A percentile compares a stretch with the other conserved stretches of the same genome.
phyloP scores from a whole-genome alignment of 2,888 invertebrate genomes.

The Candidula unifasciata region DNA sequence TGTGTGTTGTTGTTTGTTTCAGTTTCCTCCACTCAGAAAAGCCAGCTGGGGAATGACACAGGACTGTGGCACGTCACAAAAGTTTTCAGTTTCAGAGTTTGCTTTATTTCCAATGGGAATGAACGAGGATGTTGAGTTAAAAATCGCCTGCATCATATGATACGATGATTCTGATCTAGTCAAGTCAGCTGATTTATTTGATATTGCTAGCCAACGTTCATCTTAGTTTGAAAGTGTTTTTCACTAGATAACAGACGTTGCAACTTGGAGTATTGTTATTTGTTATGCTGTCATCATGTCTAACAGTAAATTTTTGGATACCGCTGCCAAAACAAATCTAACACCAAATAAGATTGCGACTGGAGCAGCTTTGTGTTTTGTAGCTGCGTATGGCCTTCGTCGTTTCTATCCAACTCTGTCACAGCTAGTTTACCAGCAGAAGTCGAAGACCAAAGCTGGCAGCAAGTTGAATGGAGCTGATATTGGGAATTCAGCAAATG shows the following conservation, averaged over 20 bases:
- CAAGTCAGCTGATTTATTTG: too few species aligned
- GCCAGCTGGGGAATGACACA: not conserved
- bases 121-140: too few species aligned
- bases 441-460: constrained; percentile 31
- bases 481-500: constrained; percentile 11
- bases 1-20: not conserved
- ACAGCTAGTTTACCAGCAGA: constrained; percentile 37
- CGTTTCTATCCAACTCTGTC: constrained; percentile 63
- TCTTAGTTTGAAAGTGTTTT: not conserved
- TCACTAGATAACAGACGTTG: not conserved
- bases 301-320: constrained; percentile 59
- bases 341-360: constrained; percentile 64
- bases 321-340: constrained; percentile 56
- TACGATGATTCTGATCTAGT: too few species aligned
- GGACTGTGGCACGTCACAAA: too few species aligned
- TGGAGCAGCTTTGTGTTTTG: constrained; percentile 66
- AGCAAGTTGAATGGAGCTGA: constrained; percentile 39
- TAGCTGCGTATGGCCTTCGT: constrained; percentile 68
- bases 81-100: too few species aligned
- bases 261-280: not conserved
- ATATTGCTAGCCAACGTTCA: not conserved
- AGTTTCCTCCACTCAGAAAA: not conserved
- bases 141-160: too few species aligned
- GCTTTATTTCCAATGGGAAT: too few species aligned
- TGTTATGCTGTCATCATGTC: constrained; percentile 40